phyloP scores from a whole-genome alignment of 2,113 vertebrate genomes.

The Mustelus asterias region DNA sequence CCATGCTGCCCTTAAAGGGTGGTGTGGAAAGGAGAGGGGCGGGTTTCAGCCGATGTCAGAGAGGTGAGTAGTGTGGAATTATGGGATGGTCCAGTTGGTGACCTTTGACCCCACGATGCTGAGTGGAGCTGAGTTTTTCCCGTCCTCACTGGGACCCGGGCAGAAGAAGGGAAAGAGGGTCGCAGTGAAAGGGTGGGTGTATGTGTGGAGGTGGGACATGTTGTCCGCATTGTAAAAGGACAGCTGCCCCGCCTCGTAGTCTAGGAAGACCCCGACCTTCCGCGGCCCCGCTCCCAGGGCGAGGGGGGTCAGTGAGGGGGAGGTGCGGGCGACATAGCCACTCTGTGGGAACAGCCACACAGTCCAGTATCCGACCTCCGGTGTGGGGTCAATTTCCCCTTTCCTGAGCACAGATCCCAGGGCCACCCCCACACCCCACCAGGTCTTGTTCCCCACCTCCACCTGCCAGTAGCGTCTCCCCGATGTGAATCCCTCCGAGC shows the following conservation, averaged over 20 bases:
- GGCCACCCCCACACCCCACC: not conserved
- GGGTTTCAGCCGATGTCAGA: too few species aligned
- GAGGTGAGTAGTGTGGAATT: not conserved
- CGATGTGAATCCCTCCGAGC: not conserved
- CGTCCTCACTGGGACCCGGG: not conserved
- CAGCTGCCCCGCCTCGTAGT: not conserved
- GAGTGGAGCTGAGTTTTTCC: not conserved
- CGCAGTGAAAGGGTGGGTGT: not conserved
- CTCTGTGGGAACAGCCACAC: not conserved
- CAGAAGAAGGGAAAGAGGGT: not conserved
- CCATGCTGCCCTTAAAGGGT: too few species aligned
- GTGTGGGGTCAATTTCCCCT: not conserved
- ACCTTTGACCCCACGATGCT: not conserved
- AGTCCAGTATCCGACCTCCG: not conserved
- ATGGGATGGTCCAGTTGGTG: not conserved
- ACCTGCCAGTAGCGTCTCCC: not conserved
- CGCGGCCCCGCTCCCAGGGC: not conserved
- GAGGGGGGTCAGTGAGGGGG: not conserved
- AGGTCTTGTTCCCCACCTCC: not conserved
- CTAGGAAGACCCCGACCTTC: not conserved
- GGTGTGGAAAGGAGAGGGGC: too few species aligned
- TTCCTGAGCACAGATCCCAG: not conserved
- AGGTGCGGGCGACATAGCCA: not conserved
- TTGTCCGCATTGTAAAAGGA: conserved; percentile 15
- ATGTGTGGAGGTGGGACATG: not conserved